A percentile compares a stretch with the other conserved stretches of the same genome.
These are phyloP conservation scores for Amazona vittata DNA, from an alignment of 2,113 vertebrate genomes.

Conservation along the genomic window DNA sequence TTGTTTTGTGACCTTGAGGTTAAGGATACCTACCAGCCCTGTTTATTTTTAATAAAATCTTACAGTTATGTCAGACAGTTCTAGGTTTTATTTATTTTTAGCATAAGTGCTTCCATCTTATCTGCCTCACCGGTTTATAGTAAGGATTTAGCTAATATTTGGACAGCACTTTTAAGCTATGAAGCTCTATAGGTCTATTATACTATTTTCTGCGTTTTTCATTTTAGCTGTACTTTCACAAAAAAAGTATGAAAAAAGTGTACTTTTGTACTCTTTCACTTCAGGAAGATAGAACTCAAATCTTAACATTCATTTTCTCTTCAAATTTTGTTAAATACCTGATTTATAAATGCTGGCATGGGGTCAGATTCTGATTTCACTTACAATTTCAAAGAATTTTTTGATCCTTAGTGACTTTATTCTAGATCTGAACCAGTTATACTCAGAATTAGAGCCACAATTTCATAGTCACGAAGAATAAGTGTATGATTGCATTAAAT, in stretches of 20 bases:
- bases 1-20: slow-evolving; percentile 56
- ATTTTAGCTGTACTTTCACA: not conserved
- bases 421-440: not conserved
- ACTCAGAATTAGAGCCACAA: not conserved
- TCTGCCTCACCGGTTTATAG: slow-evolving; percentile 39
- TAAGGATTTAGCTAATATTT: slow-evolving; percentile 62
- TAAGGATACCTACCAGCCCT: slow-evolving; percentile 50
- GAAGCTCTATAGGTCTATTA: slow-evolving; percentile 36
- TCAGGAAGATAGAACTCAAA: not conserved
- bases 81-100: slow-evolving; percentile 58
- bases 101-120: slow-evolving; percentile 53
- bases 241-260: not conserved
- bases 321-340: slow-evolving; percentile 20
- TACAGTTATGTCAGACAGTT: slow-evolving; percentile 50
- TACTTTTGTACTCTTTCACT: not conserved
- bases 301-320: slow-evolving; percentile 7
- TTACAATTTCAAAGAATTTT: slow-evolving; percentile 11
- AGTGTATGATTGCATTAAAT: not conserved
- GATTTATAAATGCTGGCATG: slow-evolving; percentile 24
- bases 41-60: slow-evolving; percentile 69
- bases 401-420: not conserved
- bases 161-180: slow-evolving; percentile 43
- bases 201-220: not conserved
- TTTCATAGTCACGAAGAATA: slow-evolving; percentile 26
- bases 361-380: slow-evolving; percentile 24